Conservation (phyloP, 2,888 invertebrate genomes). For the Leuctra nigra region DNA sequence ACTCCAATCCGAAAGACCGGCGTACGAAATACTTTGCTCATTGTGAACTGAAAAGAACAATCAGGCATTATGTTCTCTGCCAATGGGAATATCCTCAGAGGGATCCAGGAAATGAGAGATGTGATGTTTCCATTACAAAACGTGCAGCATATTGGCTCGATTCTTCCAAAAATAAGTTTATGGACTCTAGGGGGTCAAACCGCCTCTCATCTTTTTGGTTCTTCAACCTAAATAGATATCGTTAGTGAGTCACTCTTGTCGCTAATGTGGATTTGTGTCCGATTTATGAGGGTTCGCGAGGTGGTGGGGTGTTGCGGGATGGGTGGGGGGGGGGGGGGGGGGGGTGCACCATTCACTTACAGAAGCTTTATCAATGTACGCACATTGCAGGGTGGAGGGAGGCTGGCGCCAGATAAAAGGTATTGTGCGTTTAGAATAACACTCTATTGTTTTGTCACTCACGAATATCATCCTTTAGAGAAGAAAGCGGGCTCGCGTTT, state of each 20-base stretch:
- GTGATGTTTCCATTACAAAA: no score
- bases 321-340: constrained; percentile 2
- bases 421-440: constrained; percentile 26
- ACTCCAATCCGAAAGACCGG: not conserved
- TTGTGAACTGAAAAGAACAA: constrained; percentile 6
- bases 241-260: no score
- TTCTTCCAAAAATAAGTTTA: no score
- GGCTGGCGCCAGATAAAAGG: constrained; percentile 17
- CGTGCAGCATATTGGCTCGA: no score
- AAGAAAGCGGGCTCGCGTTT: no score
- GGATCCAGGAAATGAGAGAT: no score
- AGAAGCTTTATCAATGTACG: constrained; percentile 1
- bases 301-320: not conserved
- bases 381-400: not conserved
- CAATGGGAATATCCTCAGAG: no score
- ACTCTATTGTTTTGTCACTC: constrained; percentile 26
- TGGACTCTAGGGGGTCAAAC: no score
- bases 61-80: no score
- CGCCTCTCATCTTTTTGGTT: no score
- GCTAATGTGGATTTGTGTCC: not conserved
- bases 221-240: no score
- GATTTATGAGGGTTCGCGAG: constrained; percentile 7
- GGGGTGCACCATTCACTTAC: not conserved
- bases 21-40: not conserved
- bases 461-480: constrained; percentile 23